These are phyloP conservation scores for Acanthosepion pharaonis DNA, from an alignment of 2,888 invertebrate species.

Conservation along the genomic window DNA sequence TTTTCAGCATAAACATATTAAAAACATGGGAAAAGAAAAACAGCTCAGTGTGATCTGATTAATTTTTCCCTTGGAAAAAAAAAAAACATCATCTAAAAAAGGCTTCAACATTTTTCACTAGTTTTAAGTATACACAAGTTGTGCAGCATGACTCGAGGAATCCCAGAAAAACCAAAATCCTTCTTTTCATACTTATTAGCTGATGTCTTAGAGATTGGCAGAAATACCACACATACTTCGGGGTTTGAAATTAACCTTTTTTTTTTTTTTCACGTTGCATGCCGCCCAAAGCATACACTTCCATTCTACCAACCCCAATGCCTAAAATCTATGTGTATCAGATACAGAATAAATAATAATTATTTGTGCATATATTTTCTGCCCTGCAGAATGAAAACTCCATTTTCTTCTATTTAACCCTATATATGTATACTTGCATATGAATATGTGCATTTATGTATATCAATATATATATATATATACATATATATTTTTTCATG, in stretches of 20 bases:
- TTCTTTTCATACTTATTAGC: conserved; percentile 33
- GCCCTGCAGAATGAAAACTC: conserved; percentile 8
- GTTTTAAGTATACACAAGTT: background rate
- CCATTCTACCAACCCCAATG: background rate
- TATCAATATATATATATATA: background rate
- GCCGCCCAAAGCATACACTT: background rate
- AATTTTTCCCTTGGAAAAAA: background rate
- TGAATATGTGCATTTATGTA: background rate
- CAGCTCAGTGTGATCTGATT: background rate
- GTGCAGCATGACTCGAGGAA: conserved; percentile 4
- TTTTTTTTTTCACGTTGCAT: conserved; percentile 17
- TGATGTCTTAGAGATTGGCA: conserved; percentile 33
- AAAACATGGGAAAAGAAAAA: background rate
- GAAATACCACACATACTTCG: conserved; percentile 33
- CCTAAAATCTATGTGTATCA: background rate
- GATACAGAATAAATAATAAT: conserved; percentile 9
- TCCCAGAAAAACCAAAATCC: conserved; percentile 33
- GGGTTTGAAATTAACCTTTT: conserved; percentile 21
- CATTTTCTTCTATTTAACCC: background rate
- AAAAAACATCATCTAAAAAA: background rate
- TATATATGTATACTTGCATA: background rate
- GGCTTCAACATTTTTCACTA: background rate
- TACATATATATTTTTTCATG: background rate
- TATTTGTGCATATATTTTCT: conserved; percentile 33
- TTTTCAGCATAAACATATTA: background rate